Percentiles rank a stretch among this genome's conserved stretches.
Evolutionary conservation across 2,797 vertebrate genomes (phyloP).

Genomic region (Thamnophis elegans): DNA sequence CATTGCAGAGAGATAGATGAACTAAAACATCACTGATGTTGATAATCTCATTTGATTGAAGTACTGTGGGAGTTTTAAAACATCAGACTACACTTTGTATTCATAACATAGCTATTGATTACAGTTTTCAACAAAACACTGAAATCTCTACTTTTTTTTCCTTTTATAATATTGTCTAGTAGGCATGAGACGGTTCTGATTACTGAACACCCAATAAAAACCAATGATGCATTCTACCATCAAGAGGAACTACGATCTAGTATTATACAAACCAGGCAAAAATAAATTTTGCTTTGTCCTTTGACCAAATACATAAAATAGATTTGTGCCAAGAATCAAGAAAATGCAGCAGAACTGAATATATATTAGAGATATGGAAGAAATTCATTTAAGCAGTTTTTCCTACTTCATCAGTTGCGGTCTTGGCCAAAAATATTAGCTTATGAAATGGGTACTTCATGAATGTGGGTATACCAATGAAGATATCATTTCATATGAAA

Average conservation of each 20-base stretch:
- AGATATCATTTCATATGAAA: neutral
- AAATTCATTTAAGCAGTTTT: neutral
- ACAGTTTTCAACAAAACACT: neutral
- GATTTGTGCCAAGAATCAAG: neutral
- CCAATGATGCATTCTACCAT: neutral
- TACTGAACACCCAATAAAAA: neutral
- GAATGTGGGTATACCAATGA: neutral
- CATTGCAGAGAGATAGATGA: slow-evolving; percentile 49
- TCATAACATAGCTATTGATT: slow-evolving; percentile 29
- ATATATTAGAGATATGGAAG: neutral
- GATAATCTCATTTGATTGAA: slow-evolving; percentile 54
- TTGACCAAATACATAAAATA: neutral
- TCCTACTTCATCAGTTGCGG: neutral
- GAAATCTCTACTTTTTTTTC: neutral
- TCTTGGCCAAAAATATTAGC: neutral
- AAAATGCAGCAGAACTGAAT: neutral
- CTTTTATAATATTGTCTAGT: neutral
- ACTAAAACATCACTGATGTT: slow-evolving; percentile 8
- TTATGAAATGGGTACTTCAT: neutral
- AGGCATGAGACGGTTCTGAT: rapidly evolving
- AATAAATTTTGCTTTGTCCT: neutral
- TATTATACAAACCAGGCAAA: neutral
- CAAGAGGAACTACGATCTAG: slow-evolving; percentile 10
- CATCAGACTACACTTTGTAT: neutral
- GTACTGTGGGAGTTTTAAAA: slow-evolving; percentile 51